Evolutionary conservation across 1,140 invertebrate species (phyloP).

Genomic region (Venustaconcha ellipsiformis): DNA sequence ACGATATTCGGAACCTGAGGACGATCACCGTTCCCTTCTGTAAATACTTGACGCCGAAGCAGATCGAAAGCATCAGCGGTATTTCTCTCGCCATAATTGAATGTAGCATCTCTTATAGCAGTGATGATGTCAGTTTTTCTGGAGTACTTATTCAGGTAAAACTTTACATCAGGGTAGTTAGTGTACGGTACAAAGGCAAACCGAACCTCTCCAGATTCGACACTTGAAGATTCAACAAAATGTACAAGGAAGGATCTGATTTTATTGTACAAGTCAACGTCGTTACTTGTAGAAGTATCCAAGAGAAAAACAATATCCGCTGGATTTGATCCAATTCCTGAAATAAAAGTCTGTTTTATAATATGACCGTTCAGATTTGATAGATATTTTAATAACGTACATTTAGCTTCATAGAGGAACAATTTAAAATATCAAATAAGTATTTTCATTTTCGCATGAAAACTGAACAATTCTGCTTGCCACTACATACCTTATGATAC

Average conservation of each 20-base stretch:
- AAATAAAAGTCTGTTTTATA: not conserved
- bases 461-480: too few species aligned
- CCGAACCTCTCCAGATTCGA: conserved; percentile 31
- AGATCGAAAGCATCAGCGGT: conserved; percentile 49
- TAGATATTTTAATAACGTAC: too few species aligned
- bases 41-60: conserved; percentile 40
- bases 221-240: conserved; percentile 16
- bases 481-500: too few species aligned
- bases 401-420: too few species aligned
- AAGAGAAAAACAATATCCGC: conserved; percentile 24
- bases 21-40: conserved; percentile 40
- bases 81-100: conserved; percentile 40
- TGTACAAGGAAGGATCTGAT: conserved; percentile 15
- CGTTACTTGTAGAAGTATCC: conserved; percentile 16
- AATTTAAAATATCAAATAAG: too few species aligned
- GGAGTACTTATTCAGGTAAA: conserved; percentile 20
- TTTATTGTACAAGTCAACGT: not conserved
- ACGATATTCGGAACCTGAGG: conserved; percentile 44
- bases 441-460: too few species aligned
- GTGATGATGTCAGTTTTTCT: conserved; percentile 10
- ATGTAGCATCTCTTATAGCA: conserved; percentile 36
- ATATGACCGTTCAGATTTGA: too few species aligned
- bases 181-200: conserved; percentile 32
- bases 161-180: conserved; percentile 27
- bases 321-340: conserved; percentile 20